Base-by-base conservation (phyloP, 92 coral and sea anemone species). In the Diadumene lineata region DNA sequence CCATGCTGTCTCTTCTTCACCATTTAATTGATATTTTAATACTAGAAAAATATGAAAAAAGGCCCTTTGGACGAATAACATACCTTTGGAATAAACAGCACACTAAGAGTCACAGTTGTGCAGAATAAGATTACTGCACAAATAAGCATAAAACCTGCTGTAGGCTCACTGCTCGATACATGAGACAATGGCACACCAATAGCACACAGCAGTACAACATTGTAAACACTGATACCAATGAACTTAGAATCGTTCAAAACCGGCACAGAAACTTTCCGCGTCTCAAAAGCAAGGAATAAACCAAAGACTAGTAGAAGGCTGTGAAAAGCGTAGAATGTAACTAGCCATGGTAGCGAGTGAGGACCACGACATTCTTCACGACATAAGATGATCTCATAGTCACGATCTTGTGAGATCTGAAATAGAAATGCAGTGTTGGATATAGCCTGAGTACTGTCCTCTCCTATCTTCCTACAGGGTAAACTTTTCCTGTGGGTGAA, bases 181-280 rank as follows among this genome's bases (percentile, higher is more conserved):
- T 87, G 84, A 1, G 96, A 90, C 43, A 90, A 82, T 28, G 96
- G 96, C 0, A 90, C 92, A 27, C 96, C 96, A 30, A 90, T 78
- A 13, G 92, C 96, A 53, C 92, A 90, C 63, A 90, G 83, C 27
- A 90, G 71, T 19, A 90, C 96, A 74, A 90, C 96, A 58, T 90
- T 90, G 23, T 90, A 90, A 56, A 90, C 96, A 65, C 96, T 87
- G 73, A 90, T 90, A 7, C 96, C 96, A 55, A 90, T 90, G 68
- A 90, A 78, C 63, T 92, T 91, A n/a, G 96, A 90, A 73, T 90
- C 96, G 56, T 90, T 90, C 26, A 90, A 82, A 0, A 85, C 92
- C 9, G 96, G 84, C 15, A 90, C 89, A 26, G 96, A 87, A 3
- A 90, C 87, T 31, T 84, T 90, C 30, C 96, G 89, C 16, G 96